Percentiles rank a stretch among this genome's conserved stretches.
These are phyloP conservation scores for Leucophenga maculata DNA, from an alignment of 2,888 invertebrate species.

Conservation along the genomic window DNA sequence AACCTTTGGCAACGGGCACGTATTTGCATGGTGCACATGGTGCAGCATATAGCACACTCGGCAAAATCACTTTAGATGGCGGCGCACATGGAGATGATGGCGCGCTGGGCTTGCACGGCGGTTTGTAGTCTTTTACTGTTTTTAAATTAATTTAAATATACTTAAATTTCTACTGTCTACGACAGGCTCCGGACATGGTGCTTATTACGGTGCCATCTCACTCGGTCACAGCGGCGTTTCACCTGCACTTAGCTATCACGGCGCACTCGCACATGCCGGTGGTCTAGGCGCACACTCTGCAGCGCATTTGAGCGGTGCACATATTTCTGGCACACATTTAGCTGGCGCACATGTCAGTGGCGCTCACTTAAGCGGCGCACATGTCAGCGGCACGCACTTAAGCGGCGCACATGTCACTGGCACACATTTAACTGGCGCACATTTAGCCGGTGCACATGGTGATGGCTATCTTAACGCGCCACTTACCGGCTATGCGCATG, in stretches of 20 bases:
- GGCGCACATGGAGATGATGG: conserved; percentile 14
- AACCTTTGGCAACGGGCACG: conserved; percentile 33
- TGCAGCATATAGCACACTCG: background rate
- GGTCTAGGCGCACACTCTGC: conserved; percentile 24
- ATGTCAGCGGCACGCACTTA: no score
- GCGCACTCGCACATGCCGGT: conserved; percentile 54
- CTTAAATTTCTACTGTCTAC: conserved; percentile 20
- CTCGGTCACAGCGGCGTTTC: conserved; percentile 58
- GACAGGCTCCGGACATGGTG: conserved; percentile 28
- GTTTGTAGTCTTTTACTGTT: no score
- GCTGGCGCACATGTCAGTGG: background rate
- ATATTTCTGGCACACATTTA: no score
- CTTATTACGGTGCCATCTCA: conserved; percentile 64
- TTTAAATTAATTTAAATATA: conserved; percentile 22
- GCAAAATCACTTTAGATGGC: background rate
- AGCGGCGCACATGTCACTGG: background rate
- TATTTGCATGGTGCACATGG: no score
- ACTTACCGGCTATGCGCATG: conserved; percentile 56
- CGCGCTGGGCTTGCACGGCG: background rate
- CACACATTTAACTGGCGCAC: background rate
- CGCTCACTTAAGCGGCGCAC: background rate
- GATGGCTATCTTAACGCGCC: conserved; percentile 41
- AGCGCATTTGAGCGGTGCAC: background rate
- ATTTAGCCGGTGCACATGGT: background rate
- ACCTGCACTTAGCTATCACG: conserved; percentile 61